Conservation (phyloP, 2,888 invertebrate species). For the Pandemis cinnamomeana region DNA sequence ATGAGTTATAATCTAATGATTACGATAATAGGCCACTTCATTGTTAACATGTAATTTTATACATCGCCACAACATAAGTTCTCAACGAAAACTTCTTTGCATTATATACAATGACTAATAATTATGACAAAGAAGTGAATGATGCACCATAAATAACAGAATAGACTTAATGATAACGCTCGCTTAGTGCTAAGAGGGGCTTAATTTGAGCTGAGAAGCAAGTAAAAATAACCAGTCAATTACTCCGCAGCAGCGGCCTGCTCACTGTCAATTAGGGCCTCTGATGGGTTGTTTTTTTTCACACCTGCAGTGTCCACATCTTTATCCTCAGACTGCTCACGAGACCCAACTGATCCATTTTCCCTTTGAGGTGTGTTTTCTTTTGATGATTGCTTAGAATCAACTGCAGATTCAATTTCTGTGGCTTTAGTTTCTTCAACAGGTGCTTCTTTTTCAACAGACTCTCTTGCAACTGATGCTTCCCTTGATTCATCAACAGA, state of each 20-base stretch:
- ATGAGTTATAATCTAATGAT: slow-evolving; percentile 67
- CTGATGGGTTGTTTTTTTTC: slow-evolving; percentile 71
- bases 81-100: slow-evolving; percentile 72
- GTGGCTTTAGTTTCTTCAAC: slow-evolving; percentile 52
- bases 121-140: slow-evolving; percentile 72
- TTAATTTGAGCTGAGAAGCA: slow-evolving; percentile 79
- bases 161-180: slow-evolving; percentile 73
- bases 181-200: slow-evolving; percentile 76
- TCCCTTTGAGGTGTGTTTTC: slow-evolving; percentile 67
- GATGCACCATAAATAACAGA: slow-evolving; percentile 75
- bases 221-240: slow-evolving; percentile 57
- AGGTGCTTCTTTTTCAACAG: slow-evolving; percentile 53
- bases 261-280: slow-evolving; percentile 77
- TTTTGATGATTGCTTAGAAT: slow-evolving; percentile 62
- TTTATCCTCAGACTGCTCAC: slow-evolving; percentile 74
- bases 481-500: slow-evolving; percentile 34
- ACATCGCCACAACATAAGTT: slow-evolving; percentile 69
- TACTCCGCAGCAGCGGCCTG: slow-evolving; percentile 71
- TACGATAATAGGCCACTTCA: slow-evolving; percentile 76
- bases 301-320: slow-evolving; percentile 53
- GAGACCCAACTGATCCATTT: slow-evolving; percentile 76
- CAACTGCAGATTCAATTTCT: slow-evolving; percentile 47
- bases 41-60: slow-evolving; percentile 64
- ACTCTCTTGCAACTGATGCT: slow-evolving; percentile 36
- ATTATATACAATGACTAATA: slow-evolving; percentile 77